These are phyloP conservation scores for Pseudomugil tenellus DNA, from an alignment of 2,797 vertebrate genomes.

Conservation along the genomic window DNA sequence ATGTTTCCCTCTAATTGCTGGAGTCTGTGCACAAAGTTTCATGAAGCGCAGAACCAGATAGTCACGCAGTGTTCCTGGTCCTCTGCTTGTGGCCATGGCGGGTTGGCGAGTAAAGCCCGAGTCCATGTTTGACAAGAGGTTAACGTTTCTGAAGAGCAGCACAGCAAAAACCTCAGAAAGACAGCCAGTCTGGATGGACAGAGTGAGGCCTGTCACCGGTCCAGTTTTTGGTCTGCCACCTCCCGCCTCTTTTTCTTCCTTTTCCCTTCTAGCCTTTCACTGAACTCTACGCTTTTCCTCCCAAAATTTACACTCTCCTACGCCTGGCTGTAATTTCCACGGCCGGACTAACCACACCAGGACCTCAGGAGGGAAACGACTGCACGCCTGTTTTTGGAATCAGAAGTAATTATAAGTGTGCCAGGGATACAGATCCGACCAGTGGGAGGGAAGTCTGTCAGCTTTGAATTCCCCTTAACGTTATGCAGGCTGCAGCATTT, in stretches of 20 bases:
- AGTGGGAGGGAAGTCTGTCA: slow-evolving; percentile 25
- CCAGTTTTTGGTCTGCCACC: slow-evolving; percentile 69
- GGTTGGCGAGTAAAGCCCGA: slow-evolving; percentile 47
- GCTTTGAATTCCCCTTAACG: slow-evolving; percentile 26
- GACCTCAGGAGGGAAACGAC: slow-evolving; percentile 53
- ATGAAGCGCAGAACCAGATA: slow-evolving; percentile 53
- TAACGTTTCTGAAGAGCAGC: slow-evolving; percentile 72
- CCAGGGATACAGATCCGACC: slow-evolving; percentile 48
- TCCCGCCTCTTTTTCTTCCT: slow-evolving; percentile 43
- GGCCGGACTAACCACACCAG: slow-evolving; percentile 48
- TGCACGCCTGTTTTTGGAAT: slow-evolving; percentile 64
- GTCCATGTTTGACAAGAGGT: slow-evolving; percentile 78
- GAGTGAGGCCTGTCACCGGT: slow-evolving; percentile 70
- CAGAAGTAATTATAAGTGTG: slow-evolving; percentile 55
- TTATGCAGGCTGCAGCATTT: slow-evolving; percentile 20
- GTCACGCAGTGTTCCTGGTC: slow-evolving; percentile 45
- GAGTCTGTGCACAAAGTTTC: slow-evolving; percentile 48
- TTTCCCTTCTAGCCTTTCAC: slow-evolving; percentile 49
- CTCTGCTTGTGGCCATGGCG: slow-evolving; percentile 56
- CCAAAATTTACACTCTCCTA: slow-evolving; percentile 65
- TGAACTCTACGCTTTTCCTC: slow-evolving; percentile 67
- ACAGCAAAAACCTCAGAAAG: slow-evolving; percentile 76
- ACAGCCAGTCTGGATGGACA: slow-evolving; percentile 76
- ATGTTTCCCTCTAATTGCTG: slow-evolving; percentile 49
- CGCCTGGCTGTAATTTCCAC: slow-evolving; percentile 60